These are phyloP conservation scores for Drosophila paramelanica DNA, from an alignment of 2,888 invertebrate species.

Conservation along the genomic window DNA sequence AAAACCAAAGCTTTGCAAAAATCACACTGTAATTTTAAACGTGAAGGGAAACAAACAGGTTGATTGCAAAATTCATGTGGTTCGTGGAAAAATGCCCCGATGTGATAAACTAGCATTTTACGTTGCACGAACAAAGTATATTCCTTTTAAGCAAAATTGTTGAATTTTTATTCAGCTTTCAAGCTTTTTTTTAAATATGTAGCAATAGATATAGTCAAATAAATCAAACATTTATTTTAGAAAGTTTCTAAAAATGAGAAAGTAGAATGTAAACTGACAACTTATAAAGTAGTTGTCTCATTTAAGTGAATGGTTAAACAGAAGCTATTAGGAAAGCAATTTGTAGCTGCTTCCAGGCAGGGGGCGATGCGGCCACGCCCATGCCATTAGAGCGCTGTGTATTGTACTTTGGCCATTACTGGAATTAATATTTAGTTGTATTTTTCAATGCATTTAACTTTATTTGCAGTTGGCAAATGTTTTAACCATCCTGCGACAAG, in stretches of 20 bases:
- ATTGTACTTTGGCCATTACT: conserved; percentile 39
- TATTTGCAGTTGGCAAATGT: conserved; percentile 65
- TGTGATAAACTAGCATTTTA: too few relatives aligned
- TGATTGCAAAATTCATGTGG: neutral
- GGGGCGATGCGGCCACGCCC: conserved; percentile 46
- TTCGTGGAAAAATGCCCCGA: too few relatives aligned
- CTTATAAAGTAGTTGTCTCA: neutral
- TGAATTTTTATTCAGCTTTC: too few relatives aligned
- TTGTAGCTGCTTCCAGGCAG: conserved; percentile 34
- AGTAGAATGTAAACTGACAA: conserved; percentile 1
- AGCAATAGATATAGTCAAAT: too few relatives aligned
- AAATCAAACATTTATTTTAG: neutral
- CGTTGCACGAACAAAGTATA: neutral
- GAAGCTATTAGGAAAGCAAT: conserved; percentile 40
- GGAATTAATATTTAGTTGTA: conserved; percentile 75
- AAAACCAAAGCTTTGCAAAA: conserved; percentile 20
- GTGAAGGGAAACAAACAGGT: neutral
- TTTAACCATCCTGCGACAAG: conserved; percentile 50
- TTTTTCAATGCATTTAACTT: conserved; percentile 68
- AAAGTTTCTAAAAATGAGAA: neutral
- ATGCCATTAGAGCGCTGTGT: conserved; percentile 44
- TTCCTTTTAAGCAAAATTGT: too few relatives aligned
- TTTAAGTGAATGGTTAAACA: conserved; percentile 21
- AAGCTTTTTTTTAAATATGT: too few relatives aligned
- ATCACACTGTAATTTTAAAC: conserved; percentile 8